Evolutionary conservation across 2,888 invertebrate species (phyloP).

Genomic region (Morinoia aosen): DNA sequence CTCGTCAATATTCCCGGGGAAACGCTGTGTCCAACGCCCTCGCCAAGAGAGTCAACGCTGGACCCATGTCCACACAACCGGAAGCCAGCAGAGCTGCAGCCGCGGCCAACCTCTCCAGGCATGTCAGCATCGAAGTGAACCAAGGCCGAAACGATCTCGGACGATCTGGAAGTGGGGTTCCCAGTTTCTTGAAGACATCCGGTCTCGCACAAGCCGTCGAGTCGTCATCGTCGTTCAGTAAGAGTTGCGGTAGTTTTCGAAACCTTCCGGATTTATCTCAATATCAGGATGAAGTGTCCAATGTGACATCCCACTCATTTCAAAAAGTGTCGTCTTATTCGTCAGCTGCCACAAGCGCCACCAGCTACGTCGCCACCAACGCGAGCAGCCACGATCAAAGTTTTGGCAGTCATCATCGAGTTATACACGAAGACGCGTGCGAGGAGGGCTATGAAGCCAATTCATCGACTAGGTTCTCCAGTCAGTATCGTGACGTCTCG

Average conservation of each 20-base stretch:
- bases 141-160: background rate
- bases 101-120: conserved; percentile 15
- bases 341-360: background rate
- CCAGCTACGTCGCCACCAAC: conserved; percentile 21
- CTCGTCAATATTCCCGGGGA: background rate
- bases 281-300: background rate
- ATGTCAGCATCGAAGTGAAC: conserved; percentile 37
- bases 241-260: conserved; percentile 12
- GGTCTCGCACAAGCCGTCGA: conserved; percentile 27
- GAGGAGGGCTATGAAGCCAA: conserved; percentile 42
- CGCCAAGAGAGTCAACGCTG: background rate
- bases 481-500: conserved; percentile 16
- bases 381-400: conserved; percentile 7
- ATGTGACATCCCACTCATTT: background rate
- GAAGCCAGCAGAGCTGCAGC: conserved; percentile 19
- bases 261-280: conserved; percentile 35
- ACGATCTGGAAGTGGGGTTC: background rate
- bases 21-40: conserved; percentile 32
- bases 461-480: background rate
- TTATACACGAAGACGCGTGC: conserved; percentile 30
- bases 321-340: conserved; percentile 8
- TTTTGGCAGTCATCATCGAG: conserved; percentile 50
- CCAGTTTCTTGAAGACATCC: conserved; percentile 16
- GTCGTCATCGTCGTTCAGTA: conserved; percentile 33
- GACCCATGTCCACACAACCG: background rate